Percentiles rank a stretch among this genome's conserved stretches.
Conservation (phyloP, 1,140 invertebrate genomes). For the Semibalanus balanoides region DNA sequence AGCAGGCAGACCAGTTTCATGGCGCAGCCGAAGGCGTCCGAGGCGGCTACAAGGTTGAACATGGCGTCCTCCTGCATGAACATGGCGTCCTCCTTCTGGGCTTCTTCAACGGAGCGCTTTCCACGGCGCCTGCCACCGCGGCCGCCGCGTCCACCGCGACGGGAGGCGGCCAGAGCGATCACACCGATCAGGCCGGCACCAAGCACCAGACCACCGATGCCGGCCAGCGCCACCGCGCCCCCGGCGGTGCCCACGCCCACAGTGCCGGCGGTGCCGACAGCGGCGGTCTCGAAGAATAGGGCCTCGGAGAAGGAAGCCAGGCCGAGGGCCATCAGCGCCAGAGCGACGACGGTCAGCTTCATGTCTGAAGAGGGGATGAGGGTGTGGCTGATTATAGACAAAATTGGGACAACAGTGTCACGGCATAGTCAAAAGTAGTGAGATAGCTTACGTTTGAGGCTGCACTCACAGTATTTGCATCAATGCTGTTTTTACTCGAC, state of each 20-base stretch:
- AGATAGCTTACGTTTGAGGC: too few species aligned
- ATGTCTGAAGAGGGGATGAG: too few species aligned
- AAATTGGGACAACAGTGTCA: too few species aligned
- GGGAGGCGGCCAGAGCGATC: slow-evolving; percentile 3
- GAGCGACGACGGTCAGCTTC: too few species aligned
- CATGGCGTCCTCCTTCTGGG: slow-evolving; percentile 11
- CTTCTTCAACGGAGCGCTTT: slow-evolving; percentile 8
- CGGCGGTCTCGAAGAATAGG: background rate
- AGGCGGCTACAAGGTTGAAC: slow-evolving; percentile 15
- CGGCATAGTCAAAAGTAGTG: too few species aligned
- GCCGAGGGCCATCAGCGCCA: too few species aligned
- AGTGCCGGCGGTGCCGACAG: background rate
- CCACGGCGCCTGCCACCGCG: too few species aligned
- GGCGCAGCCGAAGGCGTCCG: slow-evolving; percentile 24
- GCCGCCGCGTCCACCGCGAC: too few species aligned
- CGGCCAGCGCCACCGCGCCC: background rate
- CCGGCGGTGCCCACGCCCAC: background rate
- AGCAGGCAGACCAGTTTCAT: slow-evolving; percentile 25
- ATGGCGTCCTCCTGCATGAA: slow-evolving; percentile 14
- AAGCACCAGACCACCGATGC: background rate
- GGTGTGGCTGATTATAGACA: too few species aligned
- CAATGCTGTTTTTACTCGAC: too few species aligned
- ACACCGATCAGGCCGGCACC: background rate
- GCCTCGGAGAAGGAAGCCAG: too few species aligned
- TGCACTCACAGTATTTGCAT: too few species aligned